Percentiles rank a stretch among this genome's conserved stretches.
phyloP scores from a whole-genome alignment of 1,140 invertebrate genomes.

The Drosophila oshimai region DNA sequence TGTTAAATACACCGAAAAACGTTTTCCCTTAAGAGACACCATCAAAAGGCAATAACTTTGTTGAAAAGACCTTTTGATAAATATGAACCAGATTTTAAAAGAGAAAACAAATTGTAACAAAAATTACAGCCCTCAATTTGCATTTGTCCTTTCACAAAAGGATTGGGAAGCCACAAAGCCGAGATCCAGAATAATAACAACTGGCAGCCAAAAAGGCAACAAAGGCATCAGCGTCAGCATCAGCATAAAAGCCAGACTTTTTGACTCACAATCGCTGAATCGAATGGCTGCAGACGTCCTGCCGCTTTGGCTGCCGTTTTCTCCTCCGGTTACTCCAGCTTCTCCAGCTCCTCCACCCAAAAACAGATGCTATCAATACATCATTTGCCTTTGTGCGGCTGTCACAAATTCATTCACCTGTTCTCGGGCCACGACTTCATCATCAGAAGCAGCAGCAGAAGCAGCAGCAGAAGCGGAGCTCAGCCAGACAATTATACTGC shows the following conservation, averaged over 20 bases:
- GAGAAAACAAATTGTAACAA: slow-evolving; percentile 28
- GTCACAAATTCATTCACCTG: slow-evolving; percentile 81
- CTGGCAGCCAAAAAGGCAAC: slow-evolving; percentile 29
- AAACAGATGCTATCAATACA: slow-evolving; percentile 80
- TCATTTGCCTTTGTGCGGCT: slow-evolving; percentile 77
- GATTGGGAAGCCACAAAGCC: slow-evolving; percentile 18
- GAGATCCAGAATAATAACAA: slow-evolving; percentile 19
- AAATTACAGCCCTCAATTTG: slow-evolving; percentile 66
- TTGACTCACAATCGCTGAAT: slow-evolving; percentile 51
- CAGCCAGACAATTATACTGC: slow-evolving; percentile 74
- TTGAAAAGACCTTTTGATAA: background rate
- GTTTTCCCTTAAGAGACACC: background rate
- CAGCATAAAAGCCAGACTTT: slow-evolving; percentile 35
- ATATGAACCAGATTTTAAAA: slow-evolving; percentile 11
- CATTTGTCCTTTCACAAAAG: slow-evolving; percentile 47
- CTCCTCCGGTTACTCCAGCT: slow-evolving; percentile 11
- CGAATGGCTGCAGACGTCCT: slow-evolving; percentile 68
- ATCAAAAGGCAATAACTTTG: background rate
- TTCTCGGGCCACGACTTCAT: slow-evolving; percentile 75
- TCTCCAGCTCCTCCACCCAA: slow-evolving; percentile 52
- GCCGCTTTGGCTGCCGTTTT: slow-evolving; percentile 57
- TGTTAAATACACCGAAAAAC: slow-evolving; percentile 7
- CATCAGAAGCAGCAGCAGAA: slow-evolving; percentile 32
- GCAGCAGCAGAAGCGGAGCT: slow-evolving; percentile 15
- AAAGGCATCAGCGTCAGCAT: slow-evolving; percentile 13